These are phyloP conservation scores for Morpho deidamia DNA, from an alignment of 2,888 invertebrate species.

Conservation along the genomic window DNA sequence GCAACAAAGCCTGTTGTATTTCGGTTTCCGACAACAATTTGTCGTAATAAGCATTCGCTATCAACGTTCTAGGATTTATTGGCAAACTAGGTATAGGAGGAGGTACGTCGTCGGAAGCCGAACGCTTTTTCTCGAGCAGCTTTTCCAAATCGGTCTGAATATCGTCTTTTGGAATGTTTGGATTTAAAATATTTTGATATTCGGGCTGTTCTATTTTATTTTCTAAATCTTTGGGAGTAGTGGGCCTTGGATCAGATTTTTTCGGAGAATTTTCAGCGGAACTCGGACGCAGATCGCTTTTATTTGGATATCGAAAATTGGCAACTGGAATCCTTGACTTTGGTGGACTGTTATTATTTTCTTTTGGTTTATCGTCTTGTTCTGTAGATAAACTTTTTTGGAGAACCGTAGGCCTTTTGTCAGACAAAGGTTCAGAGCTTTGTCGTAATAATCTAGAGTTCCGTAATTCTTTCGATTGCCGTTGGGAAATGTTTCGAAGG, in stretches of 20 bases:
- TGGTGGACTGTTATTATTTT: conserved; percentile 30
- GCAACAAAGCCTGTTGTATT: conserved; percentile 87
- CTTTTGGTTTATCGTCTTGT: conserved; percentile 39
- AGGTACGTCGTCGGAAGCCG: conserved; percentile 50
- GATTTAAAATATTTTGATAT: conserved; percentile 56
- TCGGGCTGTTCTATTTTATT: conserved; percentile 49
- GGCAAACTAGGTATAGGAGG: conserved; percentile 73
- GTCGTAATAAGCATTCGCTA: conserved; percentile 89
- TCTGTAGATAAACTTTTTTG: conserved; percentile 66
- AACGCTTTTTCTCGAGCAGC: conserved; percentile 40
- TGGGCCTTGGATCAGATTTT: conserved; percentile 25
- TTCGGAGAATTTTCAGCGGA: conserved; percentile 58
- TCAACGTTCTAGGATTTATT: conserved; percentile 59
- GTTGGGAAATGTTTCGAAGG: conserved; percentile 59
- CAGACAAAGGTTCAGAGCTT: conserved; percentile 59
- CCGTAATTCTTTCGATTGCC: conserved; percentile 61
- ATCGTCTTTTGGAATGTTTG: conserved; percentile 28
- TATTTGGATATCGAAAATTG: conserved; percentile 68
- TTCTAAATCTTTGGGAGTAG: conserved; percentile 28
- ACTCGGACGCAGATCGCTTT: conserved; percentile 47
- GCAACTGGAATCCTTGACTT: conserved; percentile 62
- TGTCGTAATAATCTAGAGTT: conserved; percentile 57
- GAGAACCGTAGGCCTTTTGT: conserved; percentile 45
- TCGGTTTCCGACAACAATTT: conserved; percentile 86
- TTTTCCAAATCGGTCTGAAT: conserved; percentile 32